Conservation (phyloP, 2,113 vertebrate genomes). For the Echinops telfairi region DNA sequence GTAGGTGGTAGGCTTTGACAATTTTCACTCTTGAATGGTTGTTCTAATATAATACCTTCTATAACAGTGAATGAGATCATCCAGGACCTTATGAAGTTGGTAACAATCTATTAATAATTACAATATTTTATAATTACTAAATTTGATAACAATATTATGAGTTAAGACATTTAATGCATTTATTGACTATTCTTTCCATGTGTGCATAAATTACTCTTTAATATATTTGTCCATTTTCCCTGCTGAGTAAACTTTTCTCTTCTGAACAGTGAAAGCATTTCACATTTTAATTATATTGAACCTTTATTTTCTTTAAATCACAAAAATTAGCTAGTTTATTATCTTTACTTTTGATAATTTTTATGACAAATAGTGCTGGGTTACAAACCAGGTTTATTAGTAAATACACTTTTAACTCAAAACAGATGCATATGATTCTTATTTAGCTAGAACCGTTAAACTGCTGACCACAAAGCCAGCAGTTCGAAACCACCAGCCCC, state of each 20-base stretch:
- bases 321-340: not conserved
- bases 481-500: too few relatives aligned
- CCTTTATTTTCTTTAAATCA: not conserved
- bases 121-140: not conserved
- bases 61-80: not conserved
- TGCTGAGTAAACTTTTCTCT: not conserved
- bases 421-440: too few relatives aligned
- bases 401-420: too few relatives aligned
- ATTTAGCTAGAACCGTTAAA: too few relatives aligned
- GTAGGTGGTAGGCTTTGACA: not conserved
- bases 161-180: conserved; percentile 7
- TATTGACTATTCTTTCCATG: not conserved
- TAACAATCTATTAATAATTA: not conserved
- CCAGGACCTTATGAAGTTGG: not conserved
- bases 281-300: not conserved
- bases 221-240: not conserved
- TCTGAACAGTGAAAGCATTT: not conserved
- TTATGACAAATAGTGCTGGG: not conserved
- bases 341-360: not conserved
- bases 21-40: not conserved
- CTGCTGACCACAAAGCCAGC: too few relatives aligned
- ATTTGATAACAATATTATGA: not conserved
- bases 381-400: too few relatives aligned
- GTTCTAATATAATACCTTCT: not conserved
- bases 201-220: not conserved